Percentiles rank a stretch among this genome's conserved stretches.
phyloP scores from a whole-genome alignment of 1,140 invertebrate genomes.

The Asobara japonica region DNA sequence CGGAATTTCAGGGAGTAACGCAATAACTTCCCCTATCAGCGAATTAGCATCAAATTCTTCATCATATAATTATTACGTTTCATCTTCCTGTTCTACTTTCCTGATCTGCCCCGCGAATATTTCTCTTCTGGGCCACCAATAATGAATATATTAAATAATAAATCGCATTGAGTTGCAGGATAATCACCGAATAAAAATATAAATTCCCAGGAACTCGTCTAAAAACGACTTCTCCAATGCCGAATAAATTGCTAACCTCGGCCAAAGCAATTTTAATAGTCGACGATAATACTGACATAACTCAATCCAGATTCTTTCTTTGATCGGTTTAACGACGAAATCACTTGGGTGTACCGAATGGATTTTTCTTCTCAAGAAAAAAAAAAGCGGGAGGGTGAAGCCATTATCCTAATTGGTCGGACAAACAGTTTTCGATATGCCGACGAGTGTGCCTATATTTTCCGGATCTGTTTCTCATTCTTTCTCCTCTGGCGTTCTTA shows the following conservation, averaged over 20 bases:
- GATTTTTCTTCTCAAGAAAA: neutral
- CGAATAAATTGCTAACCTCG: neutral
- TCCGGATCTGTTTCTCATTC: neutral
- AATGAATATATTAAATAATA: neutral
- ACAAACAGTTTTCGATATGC: slow-evolving; percentile 30
- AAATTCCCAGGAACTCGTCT: neutral
- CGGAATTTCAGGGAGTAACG: too few species aligned
- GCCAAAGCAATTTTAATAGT: neutral
- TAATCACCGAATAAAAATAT: neutral
- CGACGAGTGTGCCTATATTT: neutral
- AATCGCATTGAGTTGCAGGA: too few species aligned
- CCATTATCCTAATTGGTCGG: slow-evolving; percentile 41
- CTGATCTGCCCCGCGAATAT: too few species aligned
- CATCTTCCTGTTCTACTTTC: too few species aligned
- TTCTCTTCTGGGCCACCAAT: too few species aligned
- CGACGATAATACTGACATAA: neutral
- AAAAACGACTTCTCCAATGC: too few species aligned
- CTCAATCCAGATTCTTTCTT: neutral
- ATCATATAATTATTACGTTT: too few species aligned
- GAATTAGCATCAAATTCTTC: too few species aligned
- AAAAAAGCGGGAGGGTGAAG: slow-evolving; percentile 29
- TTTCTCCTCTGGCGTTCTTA: neutral
- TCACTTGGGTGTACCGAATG: neutral
- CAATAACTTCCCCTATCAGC: too few species aligned
- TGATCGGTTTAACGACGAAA: neutral